Evolutionary conservation across 1,140 invertebrate genomes (phyloP).

Genomic region (Vanessa atalanta): DNA sequence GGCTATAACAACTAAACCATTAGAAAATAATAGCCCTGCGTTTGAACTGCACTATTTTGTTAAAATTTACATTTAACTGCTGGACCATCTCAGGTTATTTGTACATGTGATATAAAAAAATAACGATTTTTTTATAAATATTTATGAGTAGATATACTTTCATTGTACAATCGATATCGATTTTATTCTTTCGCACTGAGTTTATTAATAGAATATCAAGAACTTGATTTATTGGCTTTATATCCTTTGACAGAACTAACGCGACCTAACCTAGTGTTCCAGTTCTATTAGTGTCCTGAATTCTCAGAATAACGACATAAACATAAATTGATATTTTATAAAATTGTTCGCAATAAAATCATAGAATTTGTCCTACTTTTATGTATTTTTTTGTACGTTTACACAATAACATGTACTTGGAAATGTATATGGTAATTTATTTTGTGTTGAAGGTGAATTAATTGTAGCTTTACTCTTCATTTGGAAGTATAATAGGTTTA

Average conservation of each 20-base stretch:
- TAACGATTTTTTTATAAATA: too few relatives aligned
- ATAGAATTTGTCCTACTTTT: neutral
- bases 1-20: too few relatives aligned
- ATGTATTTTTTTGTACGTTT: neutral
- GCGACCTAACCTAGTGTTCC: slow-evolving; percentile 17
- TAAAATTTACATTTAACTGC: too few relatives aligned
- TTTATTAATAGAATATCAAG: slow-evolving; percentile 1
- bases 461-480: too few relatives aligned
- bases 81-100: too few relatives aligned
- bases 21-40: too few relatives aligned
- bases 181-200: neutral
- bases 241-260: slow-evolving; percentile 17
- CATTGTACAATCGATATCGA: too few relatives aligned
- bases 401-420: neutral
- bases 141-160: too few relatives aligned
- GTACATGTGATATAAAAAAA: too few relatives aligned
- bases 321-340: neutral
- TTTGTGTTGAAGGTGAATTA: too few relatives aligned
- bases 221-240: neutral
- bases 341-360: slow-evolving; percentile 17
- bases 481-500: too few relatives aligned
- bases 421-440: neutral
- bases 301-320: slow-evolving; percentile 1
- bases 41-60: too few relatives aligned
- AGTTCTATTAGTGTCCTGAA: slow-evolving; percentile 9